These are phyloP conservation scores for Molossus molossus DNA, from an alignment of 2,797 vertebrate genomes.

Conservation along the genomic window DNA sequence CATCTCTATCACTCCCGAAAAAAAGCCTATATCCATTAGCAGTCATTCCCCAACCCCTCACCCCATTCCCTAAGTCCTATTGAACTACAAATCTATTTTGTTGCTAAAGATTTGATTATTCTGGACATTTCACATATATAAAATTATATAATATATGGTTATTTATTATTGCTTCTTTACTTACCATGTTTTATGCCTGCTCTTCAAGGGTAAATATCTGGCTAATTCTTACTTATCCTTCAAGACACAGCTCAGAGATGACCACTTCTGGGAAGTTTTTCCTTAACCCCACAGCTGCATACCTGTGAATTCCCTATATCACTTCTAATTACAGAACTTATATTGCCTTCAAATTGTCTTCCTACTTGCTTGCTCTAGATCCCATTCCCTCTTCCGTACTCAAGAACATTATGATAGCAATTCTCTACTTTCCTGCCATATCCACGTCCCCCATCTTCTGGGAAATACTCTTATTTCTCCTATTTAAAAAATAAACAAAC, in stretches of 20 bases:
- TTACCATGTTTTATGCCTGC: not conserved
- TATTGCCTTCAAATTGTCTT: conserved; percentile 5
- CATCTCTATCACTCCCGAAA: not conserved
- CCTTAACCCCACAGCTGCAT: not conserved
- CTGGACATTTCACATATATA: not conserved
- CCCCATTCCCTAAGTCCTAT: not conserved
- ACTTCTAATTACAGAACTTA: conserved; percentile 35
- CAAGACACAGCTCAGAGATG: conserved; percentile 19
- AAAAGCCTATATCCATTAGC: not conserved
- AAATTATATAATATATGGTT: not conserved
- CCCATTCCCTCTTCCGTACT: not conserved
- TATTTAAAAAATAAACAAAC: not conserved
- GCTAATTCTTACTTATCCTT: conserved; percentile 14
- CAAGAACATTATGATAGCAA: not conserved
- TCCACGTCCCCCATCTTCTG: not conserved
- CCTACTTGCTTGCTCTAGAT: conserved; percentile 34
- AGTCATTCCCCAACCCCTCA: not conserved
- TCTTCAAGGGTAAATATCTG: not conserved
- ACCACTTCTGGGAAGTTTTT: conserved; percentile 24
- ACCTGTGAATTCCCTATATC: not conserved
- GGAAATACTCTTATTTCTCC: not conserved
- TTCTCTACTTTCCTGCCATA: conserved; percentile 11
- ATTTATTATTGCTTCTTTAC: conserved; percentile 23
- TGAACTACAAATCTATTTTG: not conserved
- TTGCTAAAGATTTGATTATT: not conserved